These are phyloP conservation scores for Euwallacea fornicatus DNA, from an alignment of 1,140 invertebrate genomes.

Conservation along the genomic window DNA sequence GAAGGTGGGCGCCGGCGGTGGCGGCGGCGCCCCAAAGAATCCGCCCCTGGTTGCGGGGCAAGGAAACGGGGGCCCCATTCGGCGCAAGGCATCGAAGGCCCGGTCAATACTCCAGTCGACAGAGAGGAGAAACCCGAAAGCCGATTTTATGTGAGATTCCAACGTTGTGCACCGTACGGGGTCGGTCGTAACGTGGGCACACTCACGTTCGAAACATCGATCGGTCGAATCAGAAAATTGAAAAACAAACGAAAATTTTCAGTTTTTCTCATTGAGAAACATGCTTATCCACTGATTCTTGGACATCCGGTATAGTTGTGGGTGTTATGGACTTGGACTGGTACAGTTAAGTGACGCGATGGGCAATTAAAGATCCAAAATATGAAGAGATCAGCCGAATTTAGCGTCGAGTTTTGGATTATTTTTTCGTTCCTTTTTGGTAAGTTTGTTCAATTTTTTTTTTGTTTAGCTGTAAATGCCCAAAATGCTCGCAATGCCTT, in stretches of 20 bases:
- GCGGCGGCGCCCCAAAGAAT: constrained; percentile 18
- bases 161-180: constrained; percentile 21
- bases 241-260: constrained; percentile 10
- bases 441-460: constrained; percentile 32
- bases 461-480: too few relatives aligned
- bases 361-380: constrained; percentile 28
- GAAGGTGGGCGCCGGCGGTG: constrained; percentile 8
- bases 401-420: constrained; percentile 42
- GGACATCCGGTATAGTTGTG: neutral
- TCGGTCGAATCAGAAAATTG: constrained; percentile 1
- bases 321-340: constrained; percentile 6
- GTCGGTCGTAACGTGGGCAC: constrained; percentile 6
- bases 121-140: constrained; percentile 13
- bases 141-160: constrained; percentile 30
- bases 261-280: constrained; percentile 11
- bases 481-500: too few relatives aligned
- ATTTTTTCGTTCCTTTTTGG: constrained; percentile 45
- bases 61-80: constrained; percentile 33
- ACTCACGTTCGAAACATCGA: constrained; percentile 8
- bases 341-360: constrained; percentile 15
- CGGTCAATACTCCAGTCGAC: constrained; percentile 45
- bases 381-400: constrained; percentile 40
- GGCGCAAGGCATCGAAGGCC: constrained; percentile 48
- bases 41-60: constrained; percentile 42
- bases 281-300: constrained; percentile 4